Evolutionary conservation across 2,113 vertebrate genomes (phyloP), one percentile per base, ranked within the genome.

Genomic region (Gopherus evgoodei): DNA sequence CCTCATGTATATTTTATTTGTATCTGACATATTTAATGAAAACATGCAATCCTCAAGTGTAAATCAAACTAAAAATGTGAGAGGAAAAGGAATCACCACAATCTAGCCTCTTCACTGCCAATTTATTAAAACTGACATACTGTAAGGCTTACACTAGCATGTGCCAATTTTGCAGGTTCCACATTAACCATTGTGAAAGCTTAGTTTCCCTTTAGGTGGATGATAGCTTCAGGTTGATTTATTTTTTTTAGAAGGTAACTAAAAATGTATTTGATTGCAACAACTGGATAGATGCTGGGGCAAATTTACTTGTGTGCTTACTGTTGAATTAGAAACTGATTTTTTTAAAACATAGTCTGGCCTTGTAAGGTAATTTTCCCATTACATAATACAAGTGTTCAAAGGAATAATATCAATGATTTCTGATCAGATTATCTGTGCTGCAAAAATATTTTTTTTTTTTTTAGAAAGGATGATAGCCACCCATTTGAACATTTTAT

Each of bases 361-460:
- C 31, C 62, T 65, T n/a, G 31, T 21, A 35, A 69, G n/a, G 14
- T 69, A 69, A 69, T n/a, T 93, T 86, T 62, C 13, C 80, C 5
- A 6, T 2, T 78, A 1, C 80, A 22, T 49, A 83, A 3, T 6
- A 2, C 21, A 11, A 3, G 6, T 11, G 54, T 8, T 69, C 2
- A 87, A 72, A 19, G 22, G 52, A 76, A 76, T 44, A 42, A 42
- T 76, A 76, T 44, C 38, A 76, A 44, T 76, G 44, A 44, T 44
- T 44, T 75, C 72, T 76, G 11, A 76, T 11, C 72, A 76, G 38
- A 24, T 76, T 6, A 76, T 25, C 72, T 44, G 72, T 44, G 22
- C 9, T 24, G n/a, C 38, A 75, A 24, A 65, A 25, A 42, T 25
- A 42, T 44, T 44, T 11, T 47, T 11, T 11, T 47, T 11, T 47